A percentile compares a stretch with the other conserved stretches of the same genome.
Conservation (phyloP, 1,140 invertebrate genomes). For the Wiebesia pumilae region DNA sequence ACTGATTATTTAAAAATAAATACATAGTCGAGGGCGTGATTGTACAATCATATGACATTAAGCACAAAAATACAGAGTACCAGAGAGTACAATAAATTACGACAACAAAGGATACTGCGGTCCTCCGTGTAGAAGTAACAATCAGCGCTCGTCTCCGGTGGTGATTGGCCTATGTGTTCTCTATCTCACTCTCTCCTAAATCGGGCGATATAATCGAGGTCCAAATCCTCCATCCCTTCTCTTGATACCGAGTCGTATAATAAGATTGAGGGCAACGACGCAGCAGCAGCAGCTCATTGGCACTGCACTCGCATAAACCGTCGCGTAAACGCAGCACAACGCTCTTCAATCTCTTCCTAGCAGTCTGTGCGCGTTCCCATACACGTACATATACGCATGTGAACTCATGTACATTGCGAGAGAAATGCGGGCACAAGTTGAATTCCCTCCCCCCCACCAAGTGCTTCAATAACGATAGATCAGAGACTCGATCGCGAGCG, state of each 20-base stretch:
- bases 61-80: too few relatives aligned
- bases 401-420: neutral
- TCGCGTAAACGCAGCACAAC: neutral
- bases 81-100: too few relatives aligned
- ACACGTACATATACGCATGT: neutral
- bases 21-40: too few relatives aligned
- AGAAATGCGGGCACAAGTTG: neutral
- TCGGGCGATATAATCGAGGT: conserved; percentile 18
- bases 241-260: neutral
- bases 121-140: neutral
- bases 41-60: too few relatives aligned
- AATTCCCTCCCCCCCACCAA: neutral
- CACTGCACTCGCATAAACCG: neutral
- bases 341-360: conserved; percentile 14
- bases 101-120: too few relatives aligned
- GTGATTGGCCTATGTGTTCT: neutral
- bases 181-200: conserved; percentile 6
- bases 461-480: conserved; percentile 38
- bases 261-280: neutral
- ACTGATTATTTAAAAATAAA: too few relatives aligned
- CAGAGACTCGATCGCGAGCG: conserved; percentile 3
- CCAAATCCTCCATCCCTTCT: neutral
- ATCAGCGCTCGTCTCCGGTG: neutral
- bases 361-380: neutral
- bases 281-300: conserved; percentile 5